phyloP scores from a whole-genome alignment of 2,888 invertebrate species.

The Bembecia ichneumoniformis region DNA sequence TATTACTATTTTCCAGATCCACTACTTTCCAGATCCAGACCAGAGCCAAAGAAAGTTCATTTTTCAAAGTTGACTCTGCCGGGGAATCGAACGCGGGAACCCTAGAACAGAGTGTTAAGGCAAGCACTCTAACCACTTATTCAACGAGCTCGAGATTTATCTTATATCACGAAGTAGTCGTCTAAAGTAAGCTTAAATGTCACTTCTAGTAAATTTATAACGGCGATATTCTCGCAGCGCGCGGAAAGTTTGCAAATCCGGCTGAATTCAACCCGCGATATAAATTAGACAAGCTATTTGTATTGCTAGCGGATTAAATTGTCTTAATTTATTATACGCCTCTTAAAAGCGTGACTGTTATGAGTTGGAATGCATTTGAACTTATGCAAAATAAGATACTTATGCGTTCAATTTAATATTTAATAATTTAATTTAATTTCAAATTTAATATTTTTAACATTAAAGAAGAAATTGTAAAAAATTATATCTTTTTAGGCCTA shows the following conservation, averaged over 20 bases:
- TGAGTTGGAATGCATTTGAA: constrained; percentile 1
- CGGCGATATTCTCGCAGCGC: constrained; percentile 2
- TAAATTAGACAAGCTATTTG: constrained; percentile 53
- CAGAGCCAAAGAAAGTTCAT: too few relatives aligned
- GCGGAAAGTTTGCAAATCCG: constrained; percentile 30
- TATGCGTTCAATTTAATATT: background rate
- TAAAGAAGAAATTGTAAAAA: too few relatives aligned
- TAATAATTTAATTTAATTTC: background rate
- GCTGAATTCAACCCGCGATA: constrained; percentile 38
- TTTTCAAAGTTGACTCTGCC: too few relatives aligned
- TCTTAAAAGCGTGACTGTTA: constrained; percentile 4
- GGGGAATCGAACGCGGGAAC: too few relatives aligned
- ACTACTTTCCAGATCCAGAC: too few relatives aligned
- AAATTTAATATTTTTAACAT: background rate
- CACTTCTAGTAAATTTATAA: background rate
- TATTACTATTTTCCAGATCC: too few relatives aligned
- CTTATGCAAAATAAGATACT: background rate
- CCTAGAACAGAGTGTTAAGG: too few relatives aligned
- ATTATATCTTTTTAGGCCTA: too few relatives aligned
- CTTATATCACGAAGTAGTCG: too few relatives aligned
- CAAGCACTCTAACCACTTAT: too few relatives aligned
- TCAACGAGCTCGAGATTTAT: too few relatives aligned
- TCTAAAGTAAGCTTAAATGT: background rate
- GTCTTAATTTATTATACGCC: constrained; percentile 48
- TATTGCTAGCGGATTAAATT: constrained; percentile 47